phyloP scores from a whole-genome alignment of 2,113 vertebrate genomes.

The Cygnus atratus region DNA sequence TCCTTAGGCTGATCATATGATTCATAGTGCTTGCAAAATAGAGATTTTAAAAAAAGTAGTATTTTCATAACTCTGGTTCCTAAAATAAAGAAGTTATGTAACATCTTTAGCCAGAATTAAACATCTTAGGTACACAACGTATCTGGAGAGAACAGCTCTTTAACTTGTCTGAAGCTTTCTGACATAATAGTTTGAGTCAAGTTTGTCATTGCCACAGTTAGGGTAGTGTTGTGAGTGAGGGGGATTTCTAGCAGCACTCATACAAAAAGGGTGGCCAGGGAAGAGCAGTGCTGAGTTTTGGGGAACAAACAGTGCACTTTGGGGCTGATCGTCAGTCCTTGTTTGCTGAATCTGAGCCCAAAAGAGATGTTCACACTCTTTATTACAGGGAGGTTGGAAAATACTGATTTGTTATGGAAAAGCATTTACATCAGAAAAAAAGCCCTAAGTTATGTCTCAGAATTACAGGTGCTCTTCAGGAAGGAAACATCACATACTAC shows the following conservation, averaged over 20 bases:
- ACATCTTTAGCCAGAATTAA: constrained; percentile 39
- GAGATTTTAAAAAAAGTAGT: constrained; percentile 57
- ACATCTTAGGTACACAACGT: not conserved
- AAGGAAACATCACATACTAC: not conserved
- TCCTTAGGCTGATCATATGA: constrained; percentile 69
- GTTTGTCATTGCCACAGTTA: accelerated
- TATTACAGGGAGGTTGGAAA: not conserved
- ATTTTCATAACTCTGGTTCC: too few species aligned
- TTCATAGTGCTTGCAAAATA: constrained; percentile 72
- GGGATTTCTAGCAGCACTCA: accelerated
- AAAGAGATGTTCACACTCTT: accelerated
- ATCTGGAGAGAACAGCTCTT: not conserved
- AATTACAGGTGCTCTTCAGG: not conserved
- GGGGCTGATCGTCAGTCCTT: not conserved
- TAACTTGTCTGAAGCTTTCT: not conserved
- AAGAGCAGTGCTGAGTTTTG: accelerated
- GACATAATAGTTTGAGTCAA: not conserved
- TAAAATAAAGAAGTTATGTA: constrained; percentile 78
- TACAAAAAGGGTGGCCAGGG: not conserved
- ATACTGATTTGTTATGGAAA: not conserved
- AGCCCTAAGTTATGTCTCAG: accelerated
- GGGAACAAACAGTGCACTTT: accelerated
- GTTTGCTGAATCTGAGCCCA: not conserved
- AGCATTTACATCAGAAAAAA: not conserved
- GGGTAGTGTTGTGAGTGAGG: accelerated